phyloP scores from a whole-genome alignment of 2,888 invertebrate genomes.

The Trimorus sp. region DNA sequence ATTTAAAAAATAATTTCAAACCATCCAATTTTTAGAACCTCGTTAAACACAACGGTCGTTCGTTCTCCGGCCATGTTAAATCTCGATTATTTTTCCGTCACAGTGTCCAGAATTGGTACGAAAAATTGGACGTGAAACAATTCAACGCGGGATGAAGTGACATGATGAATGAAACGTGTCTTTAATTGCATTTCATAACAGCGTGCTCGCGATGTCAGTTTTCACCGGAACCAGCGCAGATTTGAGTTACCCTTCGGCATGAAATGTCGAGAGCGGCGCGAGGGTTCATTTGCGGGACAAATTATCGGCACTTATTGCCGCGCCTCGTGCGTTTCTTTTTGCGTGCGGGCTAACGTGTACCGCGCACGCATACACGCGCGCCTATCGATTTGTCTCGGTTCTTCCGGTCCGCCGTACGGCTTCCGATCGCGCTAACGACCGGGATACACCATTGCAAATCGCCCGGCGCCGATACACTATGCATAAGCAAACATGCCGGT shows the following conservation, averaged over 20 bases:
- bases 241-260: not conserved
- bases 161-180: not conserved
- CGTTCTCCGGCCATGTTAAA: no score
- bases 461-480: conserved; percentile 24
- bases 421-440: conserved; percentile 45
- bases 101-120: no score
- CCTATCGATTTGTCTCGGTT: conserved; percentile 43
- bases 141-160: no score
- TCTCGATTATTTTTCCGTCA: no score
- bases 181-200: conserved; percentile 3
- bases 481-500: conserved; percentile 21
- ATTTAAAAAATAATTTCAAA: no score
- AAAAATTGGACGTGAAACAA: no score
- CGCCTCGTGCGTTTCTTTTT: conserved; percentile 17
- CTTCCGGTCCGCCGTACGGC: conserved; percentile 40
- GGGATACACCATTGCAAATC: conserved; percentile 24
- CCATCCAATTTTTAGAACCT: no score
- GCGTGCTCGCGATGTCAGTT: not conserved
- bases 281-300: conserved; percentile 31
- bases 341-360: conserved; percentile 17
- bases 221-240: not conserved
- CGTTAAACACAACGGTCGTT: no score
- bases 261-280: conserved; percentile 12
- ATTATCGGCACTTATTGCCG: conserved; percentile 29
- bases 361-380: conserved; percentile 29